Conservation (phyloP, 2,113 vertebrate genomes). For the Ictidomys tridecemlineatus region DNA sequence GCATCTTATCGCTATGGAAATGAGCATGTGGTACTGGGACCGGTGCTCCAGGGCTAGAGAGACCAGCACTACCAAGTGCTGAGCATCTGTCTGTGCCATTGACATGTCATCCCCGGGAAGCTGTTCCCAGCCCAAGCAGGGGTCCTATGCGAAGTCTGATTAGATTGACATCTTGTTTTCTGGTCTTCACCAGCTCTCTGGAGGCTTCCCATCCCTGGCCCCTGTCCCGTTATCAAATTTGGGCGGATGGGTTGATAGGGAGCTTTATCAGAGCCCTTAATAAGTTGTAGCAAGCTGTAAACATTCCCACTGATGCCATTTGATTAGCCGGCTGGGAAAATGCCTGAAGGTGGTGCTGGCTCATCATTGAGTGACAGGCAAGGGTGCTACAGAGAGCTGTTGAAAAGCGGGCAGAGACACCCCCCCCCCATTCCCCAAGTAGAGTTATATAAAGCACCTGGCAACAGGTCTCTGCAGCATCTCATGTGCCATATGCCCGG, state of each 20-base stretch:
- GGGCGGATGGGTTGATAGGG: conserved; percentile 79
- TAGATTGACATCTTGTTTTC: conserved; percentile 60
- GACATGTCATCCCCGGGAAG: not conserved
- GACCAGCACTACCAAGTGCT: not conserved
- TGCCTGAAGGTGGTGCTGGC: conserved; percentile 77
- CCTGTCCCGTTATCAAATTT: conserved; percentile 80
- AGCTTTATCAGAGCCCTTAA: not conserved
- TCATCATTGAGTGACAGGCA: conserved; percentile 79
- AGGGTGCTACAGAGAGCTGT: conserved; percentile 76
- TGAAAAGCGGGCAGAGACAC: conserved; percentile 76
- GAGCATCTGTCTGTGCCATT: not conserved
- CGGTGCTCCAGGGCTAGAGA: not conserved
- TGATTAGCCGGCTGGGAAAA: conserved; percentile 88
- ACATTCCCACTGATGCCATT: conserved; percentile 91
- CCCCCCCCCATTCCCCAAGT: too few species aligned
- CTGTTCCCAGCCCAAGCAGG: not conserved
- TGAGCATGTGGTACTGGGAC: fast-evolving
- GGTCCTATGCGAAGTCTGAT: conserved; percentile 28
- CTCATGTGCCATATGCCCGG: not conserved
- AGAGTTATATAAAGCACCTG: conserved; percentile 73
- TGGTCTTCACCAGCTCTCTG: conserved; percentile 54
- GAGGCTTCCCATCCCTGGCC: not conserved
- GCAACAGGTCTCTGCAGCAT: not conserved
- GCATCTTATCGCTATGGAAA: not conserved
- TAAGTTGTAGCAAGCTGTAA: conserved; percentile 91